A percentile compares a stretch with the other conserved stretches of the same genome.
Conservation (phyloP, 2,888 invertebrate genomes). For the Rhorus exstirpatorius region DNA sequence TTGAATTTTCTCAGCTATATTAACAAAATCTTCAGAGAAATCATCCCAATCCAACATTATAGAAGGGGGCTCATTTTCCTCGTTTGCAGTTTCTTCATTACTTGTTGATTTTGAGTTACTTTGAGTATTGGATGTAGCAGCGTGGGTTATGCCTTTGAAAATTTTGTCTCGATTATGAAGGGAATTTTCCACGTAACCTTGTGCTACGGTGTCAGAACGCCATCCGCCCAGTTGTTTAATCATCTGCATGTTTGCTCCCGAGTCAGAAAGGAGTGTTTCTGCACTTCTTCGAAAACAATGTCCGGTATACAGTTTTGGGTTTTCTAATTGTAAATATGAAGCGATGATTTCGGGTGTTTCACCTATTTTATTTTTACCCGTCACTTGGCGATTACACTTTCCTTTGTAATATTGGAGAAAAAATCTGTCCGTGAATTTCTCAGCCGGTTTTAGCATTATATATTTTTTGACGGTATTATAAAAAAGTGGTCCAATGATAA, state of each 20-base stretch:
- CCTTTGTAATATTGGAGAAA: slow-evolving; percentile 34
- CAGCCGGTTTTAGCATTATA: slow-evolving; percentile 10
- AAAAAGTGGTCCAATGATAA: slow-evolving; percentile 45
- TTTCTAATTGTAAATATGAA: background rate
- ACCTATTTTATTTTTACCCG: slow-evolving; percentile 36
- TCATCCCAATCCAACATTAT: too few relatives aligned
- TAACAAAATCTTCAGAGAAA: too few relatives aligned
- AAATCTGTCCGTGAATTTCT: slow-evolving; percentile 31
- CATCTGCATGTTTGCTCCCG: background rate
- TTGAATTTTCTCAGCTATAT: too few relatives aligned
- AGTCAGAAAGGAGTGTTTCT: background rate
- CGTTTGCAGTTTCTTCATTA: too few relatives aligned
- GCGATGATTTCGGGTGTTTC: slow-evolving; percentile 21
- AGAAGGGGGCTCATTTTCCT: too few relatives aligned
- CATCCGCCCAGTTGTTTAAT: background rate
- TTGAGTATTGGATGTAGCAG: too few relatives aligned
- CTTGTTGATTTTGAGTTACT: too few relatives aligned
- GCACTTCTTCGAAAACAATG: background rate
- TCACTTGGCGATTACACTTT: slow-evolving; percentile 27
- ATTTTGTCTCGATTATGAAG: too few relatives aligned
- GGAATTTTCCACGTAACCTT: too few relatives aligned
- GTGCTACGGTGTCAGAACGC: background rate
- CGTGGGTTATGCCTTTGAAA: too few relatives aligned
- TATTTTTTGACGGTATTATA: slow-evolving; percentile 13
- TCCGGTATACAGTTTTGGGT: background rate